phyloP scores from a whole-genome alignment of 2,888 invertebrate genomes.

The Allygus modestus region DNA sequence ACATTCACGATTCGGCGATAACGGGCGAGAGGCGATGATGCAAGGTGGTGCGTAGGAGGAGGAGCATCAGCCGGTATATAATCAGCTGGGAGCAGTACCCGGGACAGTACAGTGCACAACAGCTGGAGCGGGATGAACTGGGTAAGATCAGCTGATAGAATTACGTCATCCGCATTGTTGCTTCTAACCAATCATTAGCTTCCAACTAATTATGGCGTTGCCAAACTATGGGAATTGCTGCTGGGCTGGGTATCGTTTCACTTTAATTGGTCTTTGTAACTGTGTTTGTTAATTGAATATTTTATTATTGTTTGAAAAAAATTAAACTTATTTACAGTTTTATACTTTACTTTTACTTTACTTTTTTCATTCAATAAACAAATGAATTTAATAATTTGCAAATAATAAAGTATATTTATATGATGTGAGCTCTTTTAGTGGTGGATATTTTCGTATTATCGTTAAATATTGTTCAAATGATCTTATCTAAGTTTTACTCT shows the following conservation, averaged over 20 bases:
- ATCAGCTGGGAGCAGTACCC: constrained; percentile 24
- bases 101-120: constrained; percentile 42
- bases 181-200: constrained; percentile 40
- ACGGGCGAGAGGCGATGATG: constrained; percentile 8
- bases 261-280: background rate
- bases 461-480: too few relatives aligned
- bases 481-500: too few relatives aligned
- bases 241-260: constrained; percentile 23
- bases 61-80: constrained; percentile 56
- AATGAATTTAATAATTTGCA: too few relatives aligned
- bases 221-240: constrained; percentile 42
- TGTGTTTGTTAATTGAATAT: background rate
- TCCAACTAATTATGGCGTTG: constrained; percentile 34
- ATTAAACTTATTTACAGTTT: background rate
- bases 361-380: too few relatives aligned
- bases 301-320: background rate
- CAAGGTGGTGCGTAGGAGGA: constrained; percentile 47
- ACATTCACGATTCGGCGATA: constrained; percentile 34
- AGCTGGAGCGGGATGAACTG: constrained; percentile 45
- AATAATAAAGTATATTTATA: too few relatives aligned
- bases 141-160: constrained; percentile 37
- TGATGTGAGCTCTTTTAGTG: too few relatives aligned
- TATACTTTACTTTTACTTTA: too few relatives aligned
- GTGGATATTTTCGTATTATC: too few relatives aligned
- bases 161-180: constrained; percentile 50